A percentile compares a stretch with the other conserved stretches of the same genome.
Evolutionary conservation across 2,888 invertebrate species (phyloP).

Genomic region (Tenthredo mesomela): DNA sequence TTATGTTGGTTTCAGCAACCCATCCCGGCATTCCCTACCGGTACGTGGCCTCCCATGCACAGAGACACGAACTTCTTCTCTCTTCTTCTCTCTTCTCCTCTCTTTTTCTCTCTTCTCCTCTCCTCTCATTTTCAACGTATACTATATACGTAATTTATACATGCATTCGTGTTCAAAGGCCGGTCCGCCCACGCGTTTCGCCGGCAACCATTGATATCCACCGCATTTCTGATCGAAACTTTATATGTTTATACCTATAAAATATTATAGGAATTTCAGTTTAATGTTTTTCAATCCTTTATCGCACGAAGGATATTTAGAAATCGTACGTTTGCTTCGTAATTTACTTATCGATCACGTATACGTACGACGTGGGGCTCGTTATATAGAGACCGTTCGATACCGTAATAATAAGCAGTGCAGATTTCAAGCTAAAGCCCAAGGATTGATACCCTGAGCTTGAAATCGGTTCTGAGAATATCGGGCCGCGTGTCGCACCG

Average conservation of each 20-base stretch:
- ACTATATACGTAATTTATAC: background rate
- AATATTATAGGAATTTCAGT: background rate
- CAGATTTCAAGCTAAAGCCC: background rate
- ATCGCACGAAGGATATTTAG: background rate
- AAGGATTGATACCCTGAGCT: background rate
- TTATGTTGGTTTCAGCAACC: constrained; percentile 8
- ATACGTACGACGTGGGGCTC: too few relatives aligned
- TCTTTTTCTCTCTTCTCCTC: background rate
- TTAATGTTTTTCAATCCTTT: background rate
- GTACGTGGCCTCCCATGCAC: constrained; percentile 8
- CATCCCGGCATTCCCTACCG: constrained; percentile 32
- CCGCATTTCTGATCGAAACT: background rate
- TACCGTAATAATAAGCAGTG: background rate
- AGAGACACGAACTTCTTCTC: background rate
- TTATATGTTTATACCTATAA: too few relatives aligned
- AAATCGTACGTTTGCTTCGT: background rate
- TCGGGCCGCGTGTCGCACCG: constrained; percentile 31
- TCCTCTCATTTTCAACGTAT: constrained; percentile 26
- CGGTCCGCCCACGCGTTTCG: constrained; percentile 41
- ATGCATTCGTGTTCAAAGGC: constrained; percentile 38
- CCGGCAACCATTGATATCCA: background rate
- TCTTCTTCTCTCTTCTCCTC: constrained; percentile 3
- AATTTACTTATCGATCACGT: background rate
- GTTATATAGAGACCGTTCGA: background rate
- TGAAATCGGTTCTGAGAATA: constrained; percentile 48